phyloP scores from a whole-genome alignment of 2,888 invertebrate genomes.

The Macrosiphum euphorbiae region DNA sequence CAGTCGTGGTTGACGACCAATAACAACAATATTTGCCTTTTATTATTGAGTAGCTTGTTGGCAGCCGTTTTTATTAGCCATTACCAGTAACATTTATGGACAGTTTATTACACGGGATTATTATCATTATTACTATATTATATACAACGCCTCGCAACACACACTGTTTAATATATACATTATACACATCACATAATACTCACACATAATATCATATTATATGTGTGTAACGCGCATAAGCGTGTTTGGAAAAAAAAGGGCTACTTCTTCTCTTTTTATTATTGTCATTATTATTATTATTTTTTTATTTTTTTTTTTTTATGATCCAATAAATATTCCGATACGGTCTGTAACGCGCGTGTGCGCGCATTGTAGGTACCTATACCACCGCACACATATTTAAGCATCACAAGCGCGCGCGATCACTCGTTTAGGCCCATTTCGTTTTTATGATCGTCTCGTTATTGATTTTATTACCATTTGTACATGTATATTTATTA shows the following conservation, averaged over 20 bases:
- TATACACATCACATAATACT: neutral
- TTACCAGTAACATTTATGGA: constrained; percentile 55
- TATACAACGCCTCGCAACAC: constrained; percentile 6
- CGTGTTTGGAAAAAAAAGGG: constrained; percentile 38
- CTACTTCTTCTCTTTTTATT: constrained; percentile 50
- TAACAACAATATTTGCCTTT: constrained; percentile 41
- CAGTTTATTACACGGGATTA: constrained; percentile 47
- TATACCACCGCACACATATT: neutral
- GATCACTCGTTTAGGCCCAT: constrained; percentile 10
- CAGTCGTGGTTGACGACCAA: constrained; percentile 34
- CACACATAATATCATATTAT: neutral
- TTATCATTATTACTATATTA: constrained; percentile 36
- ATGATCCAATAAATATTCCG: constrained; percentile 56
- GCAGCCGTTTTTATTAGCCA: constrained; percentile 58
- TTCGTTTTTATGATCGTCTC: constrained; percentile 48
- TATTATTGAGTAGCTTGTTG: constrained; percentile 51
- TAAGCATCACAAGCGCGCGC: neutral
- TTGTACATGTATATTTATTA: neutral
- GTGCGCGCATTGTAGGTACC: neutral
- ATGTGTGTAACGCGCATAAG: neutral
- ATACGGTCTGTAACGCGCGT: constrained; percentile 33
- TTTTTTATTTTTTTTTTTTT: constrained; percentile 57
- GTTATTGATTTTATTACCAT: constrained; percentile 27
- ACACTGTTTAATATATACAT: neutral
- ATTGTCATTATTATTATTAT: constrained; percentile 48